Conservation (phyloP, 1,140 invertebrate genomes). For the Phthorimaea operculella region DNA sequence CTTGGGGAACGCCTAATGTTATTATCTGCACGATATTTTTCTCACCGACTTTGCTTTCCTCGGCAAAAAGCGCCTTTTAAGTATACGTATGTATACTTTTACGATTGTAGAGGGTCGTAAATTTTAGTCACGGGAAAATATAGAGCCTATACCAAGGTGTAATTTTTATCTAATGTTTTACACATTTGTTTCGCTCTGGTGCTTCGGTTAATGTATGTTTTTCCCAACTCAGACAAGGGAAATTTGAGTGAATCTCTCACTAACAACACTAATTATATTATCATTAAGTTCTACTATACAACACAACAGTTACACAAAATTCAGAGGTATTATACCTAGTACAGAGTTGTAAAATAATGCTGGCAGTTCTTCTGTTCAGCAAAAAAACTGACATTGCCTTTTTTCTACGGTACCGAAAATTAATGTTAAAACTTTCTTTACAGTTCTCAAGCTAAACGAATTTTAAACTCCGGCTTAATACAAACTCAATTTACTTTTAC, state of each 20-base stretch:
- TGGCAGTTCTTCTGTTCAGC: too few species aligned
- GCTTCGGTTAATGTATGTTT: slow-evolving; percentile 15
- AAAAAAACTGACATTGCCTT: too few species aligned
- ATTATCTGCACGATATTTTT: too few species aligned
- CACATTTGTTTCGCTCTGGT: slow-evolving; percentile 21
- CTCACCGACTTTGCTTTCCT: too few species aligned
- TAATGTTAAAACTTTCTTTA: too few species aligned
- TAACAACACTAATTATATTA: slow-evolving; percentile 22
- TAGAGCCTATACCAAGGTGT: neutral
- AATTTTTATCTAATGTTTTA: slow-evolving; percentile 23
- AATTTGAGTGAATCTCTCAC: slow-evolving; percentile 6
- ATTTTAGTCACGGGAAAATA: slow-evolving; percentile 4
- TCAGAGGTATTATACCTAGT: too few species aligned
- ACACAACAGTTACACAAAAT: too few species aligned
- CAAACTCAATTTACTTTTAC: neutral
- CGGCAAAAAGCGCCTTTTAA: too few species aligned
- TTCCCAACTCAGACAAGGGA: slow-evolving; percentile 15
- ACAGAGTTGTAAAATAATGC: too few species aligned
- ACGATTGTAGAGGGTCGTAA: neutral
- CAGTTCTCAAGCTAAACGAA: too few species aligned
- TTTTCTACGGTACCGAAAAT: too few species aligned
- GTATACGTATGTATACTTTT: slow-evolving; percentile 1
- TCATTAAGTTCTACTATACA: slow-evolving; percentile 13
- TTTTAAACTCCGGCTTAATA: neutral
- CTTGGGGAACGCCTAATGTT: too few species aligned